Conservation (phyloP, 2,888 invertebrate species). For the Acanthosepion pharaonis region DNA sequence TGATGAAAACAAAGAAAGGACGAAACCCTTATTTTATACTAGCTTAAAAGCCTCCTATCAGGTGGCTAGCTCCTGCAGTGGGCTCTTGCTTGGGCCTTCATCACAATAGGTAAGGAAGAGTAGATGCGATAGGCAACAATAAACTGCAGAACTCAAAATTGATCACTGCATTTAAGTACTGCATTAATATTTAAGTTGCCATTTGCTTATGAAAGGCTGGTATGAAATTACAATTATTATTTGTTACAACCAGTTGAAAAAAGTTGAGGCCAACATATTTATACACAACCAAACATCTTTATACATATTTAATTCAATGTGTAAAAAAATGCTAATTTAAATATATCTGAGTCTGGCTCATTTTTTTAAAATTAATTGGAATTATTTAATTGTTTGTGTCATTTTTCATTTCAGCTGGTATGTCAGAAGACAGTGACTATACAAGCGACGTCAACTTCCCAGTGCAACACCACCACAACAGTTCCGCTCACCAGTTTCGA, state of each 20-base stretch:
- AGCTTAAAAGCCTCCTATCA: too few species aligned
- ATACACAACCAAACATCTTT: not conserved
- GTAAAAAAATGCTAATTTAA: not conserved
- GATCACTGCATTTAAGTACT: too few species aligned
- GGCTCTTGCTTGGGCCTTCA: too few species aligned
- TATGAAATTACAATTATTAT: not conserved
- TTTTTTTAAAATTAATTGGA: not conserved
- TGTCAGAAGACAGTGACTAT: constrained; percentile 97
- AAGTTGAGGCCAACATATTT: not conserved
- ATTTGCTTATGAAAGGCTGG: too few species aligned
- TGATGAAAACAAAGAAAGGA: too few species aligned
- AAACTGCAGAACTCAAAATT: too few species aligned
- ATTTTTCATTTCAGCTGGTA: constrained; percentile 76
- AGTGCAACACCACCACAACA: constrained; percentile 83
- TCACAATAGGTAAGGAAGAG: too few species aligned
- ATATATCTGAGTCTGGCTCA: not conserved
- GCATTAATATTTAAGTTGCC: too few species aligned
- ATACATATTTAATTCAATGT: not conserved
- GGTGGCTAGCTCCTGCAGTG: too few species aligned
- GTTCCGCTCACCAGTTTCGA: constrained; percentile 87
- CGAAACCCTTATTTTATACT: too few species aligned
- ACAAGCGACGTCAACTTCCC: constrained; percentile 97
- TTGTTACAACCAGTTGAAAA: not conserved
- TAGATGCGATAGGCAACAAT: too few species aligned
- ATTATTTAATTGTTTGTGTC: not conserved